Base-by-base conservation (phyloP, 2,888 invertebrate species). In the Eremobia ochroleuca region DNA sequence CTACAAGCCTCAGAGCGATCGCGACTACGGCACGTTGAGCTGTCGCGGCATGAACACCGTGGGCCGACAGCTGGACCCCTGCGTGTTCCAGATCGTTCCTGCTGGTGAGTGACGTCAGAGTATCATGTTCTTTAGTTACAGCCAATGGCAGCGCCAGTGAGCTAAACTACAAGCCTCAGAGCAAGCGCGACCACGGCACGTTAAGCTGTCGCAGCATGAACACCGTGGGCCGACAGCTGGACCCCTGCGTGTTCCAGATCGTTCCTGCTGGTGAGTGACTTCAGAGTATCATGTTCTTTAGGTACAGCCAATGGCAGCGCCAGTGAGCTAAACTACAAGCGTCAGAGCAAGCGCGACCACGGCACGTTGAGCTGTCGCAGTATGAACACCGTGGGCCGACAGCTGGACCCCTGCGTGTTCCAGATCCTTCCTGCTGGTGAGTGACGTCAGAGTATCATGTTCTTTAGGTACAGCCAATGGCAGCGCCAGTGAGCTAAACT, bases 181-280 rank as follows among this genome's bases (percentile, higher is more conserved):
- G 98, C 72, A 98, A 98, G 92, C 97, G 98, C 62, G 99, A 99
- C 96, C 99, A 99, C 93, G 99, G 99, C 4, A 98, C 98, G 0
- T 96, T 99, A 72, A 98, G 98, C 82, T 99, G 99, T 91, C 98
- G 98, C 97, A 99, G 98, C 43, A 97, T 97, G 87, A 99, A 99
- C 95, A 95, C 97, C 52, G 98, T 99, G 86, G 99, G 99, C 71
- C 97, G 98, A 83, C 99, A 99, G 94, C 96, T 97, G 80, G 98
- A 98, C 86, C 98, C 99, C 2, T 99, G 99, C 93, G 97, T 98
- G 90, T 99, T 98, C 94, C 98, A 98, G 96, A 98, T 99, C 81
- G 98, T 98, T 72, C 98, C 98, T 58, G 98, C 98, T 93, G 98
- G 98, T 98, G 93, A 97, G 96, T 77, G 8, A 67, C 40, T 13